Base-by-base conservation (phyloP, 2,113 vertebrate genomes). In the Zosterops japonicus region DNA sequence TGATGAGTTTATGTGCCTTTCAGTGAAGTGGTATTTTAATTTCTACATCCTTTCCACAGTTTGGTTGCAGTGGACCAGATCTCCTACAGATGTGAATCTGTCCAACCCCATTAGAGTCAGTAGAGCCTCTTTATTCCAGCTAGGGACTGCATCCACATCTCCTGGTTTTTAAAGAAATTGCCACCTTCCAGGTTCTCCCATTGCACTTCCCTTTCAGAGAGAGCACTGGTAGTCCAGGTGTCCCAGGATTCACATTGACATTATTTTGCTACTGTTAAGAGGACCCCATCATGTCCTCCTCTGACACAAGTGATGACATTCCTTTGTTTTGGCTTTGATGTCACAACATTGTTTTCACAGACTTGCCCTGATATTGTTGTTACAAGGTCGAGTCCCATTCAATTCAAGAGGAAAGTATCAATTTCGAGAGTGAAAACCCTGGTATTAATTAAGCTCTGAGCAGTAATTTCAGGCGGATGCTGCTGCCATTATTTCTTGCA, bases 271-370 rank as follows among this genome's bases (percentile, higher is more conserved):
- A 85, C 86, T 87, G 87, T 80, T 80, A 82, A 81, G 61, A 67
- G 83, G 83, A 80, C 35, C 68, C 64, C 47, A 42, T 72, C 78
- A 5, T 52, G 52, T 75, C 35, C 21, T 85, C 11, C 22, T 78
- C 57, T 5, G 14, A 50, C 55, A 27, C 39, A 39, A 14, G 46
- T 0, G 5, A 71, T 89, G 75, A 89, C n/a, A 25, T 87, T 44
- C 35, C 47, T 94, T 93, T 96, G 82, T 94, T 94, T 95, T 95
- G 67, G 47, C 89, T 95, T 83, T 93, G 84, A 92, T 93, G 61
- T 82, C 95, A 93, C 74, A 94, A 90, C 63, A 84, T 52, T 76
- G 60, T 87, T 92, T 85, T 86, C 65, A n/a, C 56, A 35, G 46
- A 53, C 50, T 90, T 91, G 77, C 50, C n/a, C 82, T 60, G 35